Conservation (phyloP, 2,797 vertebrate genomes). For the Tinamus major region DNA sequence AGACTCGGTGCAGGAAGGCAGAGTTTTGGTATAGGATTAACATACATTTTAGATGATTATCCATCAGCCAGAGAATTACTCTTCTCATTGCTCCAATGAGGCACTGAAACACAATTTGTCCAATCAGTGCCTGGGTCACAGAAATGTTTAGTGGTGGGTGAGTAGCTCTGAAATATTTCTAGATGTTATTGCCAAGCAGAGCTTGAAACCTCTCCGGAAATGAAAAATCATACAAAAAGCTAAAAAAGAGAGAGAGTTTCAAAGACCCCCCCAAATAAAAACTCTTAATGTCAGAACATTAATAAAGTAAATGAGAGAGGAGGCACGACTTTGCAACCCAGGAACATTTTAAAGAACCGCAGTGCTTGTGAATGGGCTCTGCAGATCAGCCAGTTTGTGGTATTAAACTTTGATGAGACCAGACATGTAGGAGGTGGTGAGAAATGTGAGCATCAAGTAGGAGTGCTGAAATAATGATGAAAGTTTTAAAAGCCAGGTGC, state of each 20-base stretch:
- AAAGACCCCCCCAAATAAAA: neutral
- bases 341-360: neutral
- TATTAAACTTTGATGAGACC: neutral
- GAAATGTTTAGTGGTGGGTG: neutral
- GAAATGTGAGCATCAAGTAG: neutral
- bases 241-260: neutral
- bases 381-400: neutral
- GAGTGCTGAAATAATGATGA: neutral
- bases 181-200: neutral
- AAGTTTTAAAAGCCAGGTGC: neutral
- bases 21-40: neutral
- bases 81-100: neutral
- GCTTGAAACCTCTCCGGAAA: neutral
- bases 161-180: conserved; percentile 41
- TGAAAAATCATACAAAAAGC: neutral
- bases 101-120: neutral
- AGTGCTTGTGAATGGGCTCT: neutral
- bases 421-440: neutral
- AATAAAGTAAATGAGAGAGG: neutral
- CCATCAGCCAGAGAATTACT: neutral
- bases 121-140: conserved; percentile 8
- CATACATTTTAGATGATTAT: conserved; percentile 34
- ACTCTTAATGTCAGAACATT: neutral
- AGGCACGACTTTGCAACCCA: neutral
- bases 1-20: neutral